Percentiles rank a stretch among this genome's conserved stretches.
These are phyloP conservation scores for Platyura marginata DNA, from an alignment of 1,140 invertebrate species.

Conservation along the genomic window DNA sequence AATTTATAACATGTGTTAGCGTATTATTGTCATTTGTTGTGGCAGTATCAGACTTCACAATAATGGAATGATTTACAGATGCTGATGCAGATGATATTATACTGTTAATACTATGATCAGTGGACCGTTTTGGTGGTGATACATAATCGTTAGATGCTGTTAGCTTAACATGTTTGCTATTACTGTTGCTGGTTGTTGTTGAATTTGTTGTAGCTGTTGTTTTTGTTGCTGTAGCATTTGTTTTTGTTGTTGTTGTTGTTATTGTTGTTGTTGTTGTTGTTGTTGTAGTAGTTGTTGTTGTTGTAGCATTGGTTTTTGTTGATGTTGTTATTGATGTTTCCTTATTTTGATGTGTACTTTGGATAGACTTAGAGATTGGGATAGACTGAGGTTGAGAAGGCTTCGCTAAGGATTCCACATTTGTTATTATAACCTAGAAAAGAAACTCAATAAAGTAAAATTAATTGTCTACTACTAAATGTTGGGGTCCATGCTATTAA, in stretches of 20 bases:
- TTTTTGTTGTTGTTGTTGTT: conserved; percentile 1
- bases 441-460: too few relatives aligned
- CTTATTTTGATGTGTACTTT: too few relatives aligned
- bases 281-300: too few relatives aligned
- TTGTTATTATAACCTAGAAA: conserved; percentile 1
- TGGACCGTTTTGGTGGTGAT: conserved; percentile 10
- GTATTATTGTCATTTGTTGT: not conserved
- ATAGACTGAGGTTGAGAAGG: not conserved
- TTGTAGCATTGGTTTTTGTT: too few relatives aligned
- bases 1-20: conserved; percentile 2
- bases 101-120: conserved; percentile 14
- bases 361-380: conserved; percentile 2
- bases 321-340: too few relatives aligned
- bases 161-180: too few relatives aligned
- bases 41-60: not conserved
- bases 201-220: not conserved
- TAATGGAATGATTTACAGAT: not conserved
- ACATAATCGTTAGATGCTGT: conserved; percentile 11
- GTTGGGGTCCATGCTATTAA: too few relatives aligned
- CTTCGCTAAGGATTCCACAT: not conserved
- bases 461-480: too few relatives aligned
- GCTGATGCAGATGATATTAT: conserved; percentile 7
- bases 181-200: not conserved
- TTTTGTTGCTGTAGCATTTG: not conserved
- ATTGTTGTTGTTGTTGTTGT: too few relatives aligned